Conservation (phyloP, 2,888 invertebrate species). For the Argyresthia goedartella region DNA sequence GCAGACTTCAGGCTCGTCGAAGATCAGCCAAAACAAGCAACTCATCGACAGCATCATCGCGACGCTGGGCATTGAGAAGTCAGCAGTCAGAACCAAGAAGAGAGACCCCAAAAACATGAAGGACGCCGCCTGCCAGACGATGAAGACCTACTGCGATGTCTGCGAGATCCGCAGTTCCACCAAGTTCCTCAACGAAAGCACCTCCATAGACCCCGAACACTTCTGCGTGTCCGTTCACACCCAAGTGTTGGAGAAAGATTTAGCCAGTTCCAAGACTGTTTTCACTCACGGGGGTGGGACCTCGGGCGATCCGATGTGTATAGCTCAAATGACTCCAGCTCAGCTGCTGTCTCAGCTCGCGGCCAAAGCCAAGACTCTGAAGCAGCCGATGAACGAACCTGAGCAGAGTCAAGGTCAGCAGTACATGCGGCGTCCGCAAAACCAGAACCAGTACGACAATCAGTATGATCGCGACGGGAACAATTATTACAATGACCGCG, state of each 20-base stretch:
- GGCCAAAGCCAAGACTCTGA: conserved; percentile 55
- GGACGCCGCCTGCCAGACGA: conserved; percentile 52
- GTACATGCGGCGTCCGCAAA: conserved; percentile 6
- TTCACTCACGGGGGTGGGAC: conserved; percentile 49
- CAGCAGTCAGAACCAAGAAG: conserved; percentile 38
- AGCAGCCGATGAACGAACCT: conserved; percentile 12
- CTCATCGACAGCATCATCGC: conserved; percentile 47
- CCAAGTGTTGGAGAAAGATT: conserved; percentile 55
- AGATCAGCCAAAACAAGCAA: conserved; percentile 43
- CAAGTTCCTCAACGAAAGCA: conserved; percentile 23
- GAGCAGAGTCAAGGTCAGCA: neutral
- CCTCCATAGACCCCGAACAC: conserved; percentile 33
- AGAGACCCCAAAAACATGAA: conserved; percentile 32
- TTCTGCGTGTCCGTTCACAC: conserved; percentile 45
- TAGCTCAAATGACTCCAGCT: conserved; percentile 58
- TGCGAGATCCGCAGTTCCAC: conserved; percentile 50
- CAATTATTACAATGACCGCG: conserved; percentile 14
- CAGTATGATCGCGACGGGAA: neutral
- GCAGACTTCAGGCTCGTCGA: conserved; percentile 23
- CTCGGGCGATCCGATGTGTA: conserved; percentile 44
- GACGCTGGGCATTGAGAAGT: conserved; percentile 38
- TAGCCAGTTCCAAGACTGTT: conserved; percentile 45
- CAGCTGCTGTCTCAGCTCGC: conserved; percentile 59
- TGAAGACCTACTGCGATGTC: conserved; percentile 44
- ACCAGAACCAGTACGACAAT: conserved; percentile 17